Conservation (phyloP, 1,140 invertebrate genomes). For the Nasonia longicornis region DNA sequence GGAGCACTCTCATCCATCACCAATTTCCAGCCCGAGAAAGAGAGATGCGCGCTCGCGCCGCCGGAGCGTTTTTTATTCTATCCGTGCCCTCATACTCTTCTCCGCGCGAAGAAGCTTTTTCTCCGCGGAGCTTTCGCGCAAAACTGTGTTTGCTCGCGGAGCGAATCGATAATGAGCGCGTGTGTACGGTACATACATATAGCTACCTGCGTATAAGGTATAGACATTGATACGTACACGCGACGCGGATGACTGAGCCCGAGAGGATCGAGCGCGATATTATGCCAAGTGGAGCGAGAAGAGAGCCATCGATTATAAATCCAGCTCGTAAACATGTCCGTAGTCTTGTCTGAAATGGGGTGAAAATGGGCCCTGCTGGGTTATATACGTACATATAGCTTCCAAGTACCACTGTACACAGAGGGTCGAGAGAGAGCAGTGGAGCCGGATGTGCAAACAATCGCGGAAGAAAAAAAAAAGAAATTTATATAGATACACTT, state of each 20-base stretch:
- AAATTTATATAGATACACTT: background rate
- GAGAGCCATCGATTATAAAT: constrained; percentile 51
- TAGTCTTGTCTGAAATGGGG: constrained; percentile 64
- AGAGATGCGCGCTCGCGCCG: background rate
- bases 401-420: background rate
- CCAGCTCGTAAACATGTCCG: constrained; percentile 62
- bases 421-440: background rate
- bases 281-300: constrained; percentile 28
- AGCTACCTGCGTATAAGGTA: background rate
- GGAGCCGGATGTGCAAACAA: background rate
- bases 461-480: background rate
- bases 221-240: background rate
- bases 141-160: background rate
- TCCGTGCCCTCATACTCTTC: background rate
- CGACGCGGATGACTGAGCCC: background rate
- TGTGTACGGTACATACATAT: background rate
- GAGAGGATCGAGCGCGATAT: background rate
- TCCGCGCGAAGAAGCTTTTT: background rate
- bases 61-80: too few species aligned
- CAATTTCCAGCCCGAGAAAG: constrained; percentile 25
- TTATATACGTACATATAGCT: background rate
- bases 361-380: constrained; percentile 58
- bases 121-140: background rate
- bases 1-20: constrained; percentile 48
- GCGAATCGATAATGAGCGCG: background rate